These are phyloP conservation scores for Pyrgus malvae DNA, from an alignment of 2,888 invertebrate species.

Conservation along the genomic window DNA sequence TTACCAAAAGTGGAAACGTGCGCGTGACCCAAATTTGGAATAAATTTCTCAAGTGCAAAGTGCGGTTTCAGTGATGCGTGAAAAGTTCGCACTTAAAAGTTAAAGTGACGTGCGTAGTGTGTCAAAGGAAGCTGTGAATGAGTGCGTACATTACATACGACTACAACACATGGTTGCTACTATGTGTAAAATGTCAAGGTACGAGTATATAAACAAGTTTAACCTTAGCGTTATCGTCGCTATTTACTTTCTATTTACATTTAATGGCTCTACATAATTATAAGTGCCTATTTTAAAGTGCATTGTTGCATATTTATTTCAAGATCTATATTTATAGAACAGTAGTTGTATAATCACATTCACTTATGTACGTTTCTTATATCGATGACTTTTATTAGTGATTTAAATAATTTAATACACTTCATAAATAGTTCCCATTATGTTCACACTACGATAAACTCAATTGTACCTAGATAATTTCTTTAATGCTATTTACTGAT, in stretches of 20 bases:
- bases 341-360: no score
- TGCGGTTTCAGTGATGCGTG: constrained; percentile 4
- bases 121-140: background rate
- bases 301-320: no score
- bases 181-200: background rate
- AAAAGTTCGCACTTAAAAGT: background rate
- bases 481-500: no score
- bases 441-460: no score
- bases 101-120: constrained; percentile 6
- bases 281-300: background rate
- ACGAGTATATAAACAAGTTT: background rate
- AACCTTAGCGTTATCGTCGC: background rate
- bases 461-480: no score
- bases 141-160: constrained; percentile 1
- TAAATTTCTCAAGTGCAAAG: constrained; percentile 8
- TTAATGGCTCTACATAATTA: background rate
- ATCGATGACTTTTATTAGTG: no score
- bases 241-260: background rate
- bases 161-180: background rate
- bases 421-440: no score
- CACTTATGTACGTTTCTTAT: no score
- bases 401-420: no score
- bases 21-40: background rate
- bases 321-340: no score
- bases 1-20: background rate